Evolutionary conservation across 2,888 invertebrate genomes (phyloP).

Genomic region (Volucella bombylans): DNA sequence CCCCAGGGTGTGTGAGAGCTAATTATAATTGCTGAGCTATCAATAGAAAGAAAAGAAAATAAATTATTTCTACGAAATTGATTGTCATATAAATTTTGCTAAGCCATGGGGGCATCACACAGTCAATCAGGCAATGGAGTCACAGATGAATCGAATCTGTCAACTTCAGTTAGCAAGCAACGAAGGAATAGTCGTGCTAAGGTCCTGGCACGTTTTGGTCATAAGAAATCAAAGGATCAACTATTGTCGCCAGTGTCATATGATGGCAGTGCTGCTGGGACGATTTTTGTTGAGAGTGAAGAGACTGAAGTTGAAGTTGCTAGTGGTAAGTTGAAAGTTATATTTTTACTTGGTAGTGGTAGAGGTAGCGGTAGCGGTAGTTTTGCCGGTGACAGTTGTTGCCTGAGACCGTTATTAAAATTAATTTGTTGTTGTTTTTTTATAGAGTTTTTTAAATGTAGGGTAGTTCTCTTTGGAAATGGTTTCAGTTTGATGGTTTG

Average conservation of each 20-base stretch:
- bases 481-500: constrained; percentile 2
- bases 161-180: constrained; percentile 57
- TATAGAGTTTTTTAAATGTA: constrained; percentile 1
- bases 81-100: constrained; percentile 8
- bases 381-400: background rate
- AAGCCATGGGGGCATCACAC: constrained; percentile 54
- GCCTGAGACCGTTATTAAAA: background rate
- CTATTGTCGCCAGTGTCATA: constrained; percentile 70
- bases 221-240: constrained; percentile 78
- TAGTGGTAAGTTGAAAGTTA: constrained; percentile 54
- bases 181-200: constrained; percentile 79
- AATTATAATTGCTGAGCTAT: background rate
- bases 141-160: constrained; percentile 45
- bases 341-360: background rate
- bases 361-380: background rate
- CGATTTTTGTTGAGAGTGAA: constrained; percentile 51
- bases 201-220: constrained; percentile 79
- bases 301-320: constrained; percentile 63
- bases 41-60: constrained; percentile 12
- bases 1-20: too few species aligned
- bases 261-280: constrained; percentile 32
- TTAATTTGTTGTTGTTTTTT: background rate
- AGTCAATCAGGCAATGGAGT: constrained; percentile 41
- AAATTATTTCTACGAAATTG: background rate
- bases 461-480: constrained; percentile 10